Base-by-base conservation (phyloP, 2,888 invertebrate species). In the Ectemnius continuus region DNA sequence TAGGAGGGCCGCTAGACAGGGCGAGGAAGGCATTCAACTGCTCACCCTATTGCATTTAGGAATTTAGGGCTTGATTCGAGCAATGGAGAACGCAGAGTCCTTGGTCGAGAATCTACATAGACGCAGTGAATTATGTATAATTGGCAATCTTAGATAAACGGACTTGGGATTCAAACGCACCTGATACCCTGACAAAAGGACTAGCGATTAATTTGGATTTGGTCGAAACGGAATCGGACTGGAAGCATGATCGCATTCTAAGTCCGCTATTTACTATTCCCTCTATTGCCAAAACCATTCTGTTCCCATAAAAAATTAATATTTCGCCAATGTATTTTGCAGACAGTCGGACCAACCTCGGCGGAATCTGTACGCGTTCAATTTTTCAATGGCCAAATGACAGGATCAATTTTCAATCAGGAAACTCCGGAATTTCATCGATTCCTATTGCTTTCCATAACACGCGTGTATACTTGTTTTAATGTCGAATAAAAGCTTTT, bases 71-170 rank as follows among this genome's bases (percentile, higher is more conserved):
- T 36, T 36, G 36, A 6, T 36, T 36, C 36, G 36, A 64, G 46
- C 59, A 59, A 46, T 45, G 68, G 62, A 68, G 59, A 46, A 61
- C 57, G 61, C 56, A 36, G 57, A 56, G 47, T 59, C 57, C 61
- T 68, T 61, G 57, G 61, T 56, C 61, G 61, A 61, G 56, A 68
- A 68, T 61, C 61, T 36, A 36, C 36, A 36, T 36, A 36, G 36
- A 8, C 1, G 36, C 66, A 52, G 46, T 61, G 61, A 66, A 61
- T 70, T 65, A 60, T 57, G 60, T 70, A 64, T 52, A 59, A 65
- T 60, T 62, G 23, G 36, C 52, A 60, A 48, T 65, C 52, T 26
- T 14, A n/a, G 47, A 18, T 36, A 47, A 20, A 23, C 45, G 58
- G n/a, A 14, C 5, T 23, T 13, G 46, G 59, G 47, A 46, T 46